Evolutionary conservation across 2,113 vertebrate species (phyloP), one percentile per base, ranked within the genome.

Genomic region (Cynocephalus volans): DNA sequence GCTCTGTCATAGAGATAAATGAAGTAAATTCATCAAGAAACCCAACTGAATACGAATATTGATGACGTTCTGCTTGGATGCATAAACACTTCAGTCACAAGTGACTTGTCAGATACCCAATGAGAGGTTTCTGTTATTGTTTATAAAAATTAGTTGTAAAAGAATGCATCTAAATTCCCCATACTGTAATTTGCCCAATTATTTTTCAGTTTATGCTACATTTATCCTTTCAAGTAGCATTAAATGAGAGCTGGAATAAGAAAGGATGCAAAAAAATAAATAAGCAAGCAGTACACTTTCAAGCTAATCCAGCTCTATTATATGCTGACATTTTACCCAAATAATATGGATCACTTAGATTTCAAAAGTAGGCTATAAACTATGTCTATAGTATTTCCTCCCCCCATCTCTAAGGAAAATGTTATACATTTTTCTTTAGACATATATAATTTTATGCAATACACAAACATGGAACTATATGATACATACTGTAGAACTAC

Each of bases 21-120:
- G 95, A 98, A 67, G 90, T 80, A 87, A 98, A 97, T 87, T 97
- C 93, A 97, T 98, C 91, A 97, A 95, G 60, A 98, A 92, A 95
- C 79, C 52, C 41, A 62, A 93, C n/a, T 82, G 65, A 87, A 76
- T 87, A 96, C 50, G 23, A 82, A 64, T 79, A 97, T 81, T 87
- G 95, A 48, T 90, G 50, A 60, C 1, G 21, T 93, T 97, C 86
- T 82, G 48, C 90, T 24, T 92, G 69, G 60, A 81, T 23, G n/a
- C 69, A 90, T 11, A 80, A 79, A 84, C 62, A 10, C 90, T 95
- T 95, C 64, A 23, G 69, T 93, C 77, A 81, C 0, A 9, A 95
- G 21, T 4, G 11, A 23, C 86, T 93, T 65, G 64, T 95, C 96
- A 83, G 69, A 94, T 33, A 64, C 15, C 56, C 77, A 80, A n/a